Evolutionary conservation across 2,113 vertebrate species (phyloP).

Genomic region (Clarias macrocephalus): DNA sequence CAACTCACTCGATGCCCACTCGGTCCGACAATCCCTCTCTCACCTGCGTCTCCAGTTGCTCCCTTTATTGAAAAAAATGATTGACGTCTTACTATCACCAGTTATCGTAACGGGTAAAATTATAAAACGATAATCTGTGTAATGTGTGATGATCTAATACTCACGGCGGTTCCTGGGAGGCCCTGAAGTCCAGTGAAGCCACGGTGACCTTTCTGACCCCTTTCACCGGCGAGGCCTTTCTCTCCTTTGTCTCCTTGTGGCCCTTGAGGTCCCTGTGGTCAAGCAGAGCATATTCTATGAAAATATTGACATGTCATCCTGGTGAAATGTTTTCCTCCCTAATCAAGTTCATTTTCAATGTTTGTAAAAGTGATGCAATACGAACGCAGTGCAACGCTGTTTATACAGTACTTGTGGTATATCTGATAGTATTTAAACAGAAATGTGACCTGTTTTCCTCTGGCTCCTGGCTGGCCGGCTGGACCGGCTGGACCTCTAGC

Average conservation of each 20-base stretch:
- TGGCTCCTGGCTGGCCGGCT: slow-evolving; percentile 75
- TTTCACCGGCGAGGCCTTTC: slow-evolving; percentile 84
- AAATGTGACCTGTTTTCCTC: slow-evolving; percentile 83
- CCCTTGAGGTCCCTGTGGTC: slow-evolving; percentile 91
- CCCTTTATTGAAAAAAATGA: slow-evolving; percentile 72
- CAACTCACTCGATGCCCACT: slow-evolving; percentile 87
- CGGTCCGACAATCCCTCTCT: slow-evolving; percentile 86
- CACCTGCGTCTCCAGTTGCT: slow-evolving; percentile 84
- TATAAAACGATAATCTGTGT: background rate
- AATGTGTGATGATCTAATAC: slow-evolving; percentile 52
- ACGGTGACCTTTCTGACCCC: slow-evolving; percentile 95
- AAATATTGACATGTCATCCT: background rate
- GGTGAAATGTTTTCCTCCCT: background rate
- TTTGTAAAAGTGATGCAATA: background rate
- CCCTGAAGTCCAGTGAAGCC: slow-evolving; percentile 95
- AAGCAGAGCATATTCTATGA: slow-evolving; percentile 5
- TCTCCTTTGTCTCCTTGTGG: slow-evolving; percentile 93
- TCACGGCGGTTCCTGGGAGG: slow-evolving; percentile 87
- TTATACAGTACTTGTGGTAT: background rate
- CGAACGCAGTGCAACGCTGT: background rate
- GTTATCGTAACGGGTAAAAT: background rate
- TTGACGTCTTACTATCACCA: background rate
- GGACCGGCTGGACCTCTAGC: slow-evolving; percentile 81
- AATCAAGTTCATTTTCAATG: background rate
- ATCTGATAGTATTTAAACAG: background rate